These are phyloP conservation scores for Tetragonisca angustula DNA, from an alignment of 2,888 invertebrate species.

Conservation along the genomic window DNA sequence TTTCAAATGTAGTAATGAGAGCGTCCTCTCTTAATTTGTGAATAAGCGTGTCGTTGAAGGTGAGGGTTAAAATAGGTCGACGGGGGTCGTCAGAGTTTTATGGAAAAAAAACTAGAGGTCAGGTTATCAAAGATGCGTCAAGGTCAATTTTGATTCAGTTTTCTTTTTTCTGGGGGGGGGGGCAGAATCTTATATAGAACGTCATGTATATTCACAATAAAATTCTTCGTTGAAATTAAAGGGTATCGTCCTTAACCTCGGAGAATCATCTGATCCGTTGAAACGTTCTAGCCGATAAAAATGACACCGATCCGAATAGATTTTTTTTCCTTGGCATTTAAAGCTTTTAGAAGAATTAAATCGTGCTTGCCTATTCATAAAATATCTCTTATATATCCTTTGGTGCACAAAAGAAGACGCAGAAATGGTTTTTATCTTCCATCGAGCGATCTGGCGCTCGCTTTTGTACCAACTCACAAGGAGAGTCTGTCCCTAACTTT, in stretches of 20 bases:
- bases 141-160: background rate
- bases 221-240: background rate
- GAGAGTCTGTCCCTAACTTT: conserved; percentile 27
- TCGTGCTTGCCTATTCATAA: conserved; percentile 44
- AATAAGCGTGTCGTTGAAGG: too few relatives aligned
- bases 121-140: background rate
- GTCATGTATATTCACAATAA: background rate
- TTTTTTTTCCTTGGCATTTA: conserved; percentile 8
- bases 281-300: background rate
- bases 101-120: background rate
- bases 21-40: background rate
- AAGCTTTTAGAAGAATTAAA: conserved; percentile 27
- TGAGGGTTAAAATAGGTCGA: background rate
- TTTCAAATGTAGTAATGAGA: background rate
- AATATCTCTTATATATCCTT: conserved; percentile 31
- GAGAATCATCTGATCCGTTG: background rate
- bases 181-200: background rate
- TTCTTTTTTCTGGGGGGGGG: background rate
- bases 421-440: conserved; percentile 34
- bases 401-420: background rate
- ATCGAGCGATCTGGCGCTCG: conserved; percentile 44
- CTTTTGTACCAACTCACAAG: conserved; percentile 42
- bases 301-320: background rate
- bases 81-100: background rate
- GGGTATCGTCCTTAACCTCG: background rate